A percentile compares a stretch with the other conserved stretches of the same genome.
Evolutionary conservation across 2,113 vertebrate species (phyloP).

Genomic region (Mesoclemmys tuberculata): DNA sequence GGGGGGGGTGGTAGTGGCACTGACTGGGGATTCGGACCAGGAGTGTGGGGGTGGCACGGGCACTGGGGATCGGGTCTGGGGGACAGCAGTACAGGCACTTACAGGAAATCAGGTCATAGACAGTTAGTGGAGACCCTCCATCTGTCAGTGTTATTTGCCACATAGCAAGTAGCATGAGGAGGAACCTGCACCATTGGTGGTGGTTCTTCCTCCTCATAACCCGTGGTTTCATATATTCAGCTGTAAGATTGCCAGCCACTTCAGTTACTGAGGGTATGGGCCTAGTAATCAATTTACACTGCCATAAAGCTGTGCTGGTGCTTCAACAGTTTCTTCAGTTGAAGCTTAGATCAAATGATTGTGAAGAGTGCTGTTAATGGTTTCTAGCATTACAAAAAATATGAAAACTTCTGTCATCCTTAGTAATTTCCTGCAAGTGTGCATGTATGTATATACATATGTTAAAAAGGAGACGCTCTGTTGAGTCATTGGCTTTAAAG

Average conservation of each 20-base stretch:
- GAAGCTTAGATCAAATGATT: conserved; percentile 33
- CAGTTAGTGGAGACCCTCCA: too few relatives aligned
- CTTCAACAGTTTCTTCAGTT: conserved; percentile 61
- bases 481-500: conserved; percentile 17
- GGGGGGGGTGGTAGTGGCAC: neutral
- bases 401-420: neutral
- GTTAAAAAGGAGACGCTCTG: neutral
- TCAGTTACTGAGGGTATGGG: neutral
- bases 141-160: neutral
- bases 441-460: rapidly evolving
- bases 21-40: neutral
- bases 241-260: neutral
- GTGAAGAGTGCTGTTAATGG: conserved; percentile 3
- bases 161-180: neutral
- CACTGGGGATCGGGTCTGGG: neutral
- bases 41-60: neutral
- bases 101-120: neutral
- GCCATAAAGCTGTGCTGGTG: neutral
- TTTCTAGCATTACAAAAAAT: neutral
- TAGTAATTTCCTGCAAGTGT: neutral
- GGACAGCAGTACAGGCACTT: neutral
- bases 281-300: neutral
- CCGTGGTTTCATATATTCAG: neutral
- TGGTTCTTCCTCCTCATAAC: neutral
- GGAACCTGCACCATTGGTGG: neutral